Conservation (phyloP, 2,888 invertebrate species). For the Brachynemurus nebulosus region DNA sequence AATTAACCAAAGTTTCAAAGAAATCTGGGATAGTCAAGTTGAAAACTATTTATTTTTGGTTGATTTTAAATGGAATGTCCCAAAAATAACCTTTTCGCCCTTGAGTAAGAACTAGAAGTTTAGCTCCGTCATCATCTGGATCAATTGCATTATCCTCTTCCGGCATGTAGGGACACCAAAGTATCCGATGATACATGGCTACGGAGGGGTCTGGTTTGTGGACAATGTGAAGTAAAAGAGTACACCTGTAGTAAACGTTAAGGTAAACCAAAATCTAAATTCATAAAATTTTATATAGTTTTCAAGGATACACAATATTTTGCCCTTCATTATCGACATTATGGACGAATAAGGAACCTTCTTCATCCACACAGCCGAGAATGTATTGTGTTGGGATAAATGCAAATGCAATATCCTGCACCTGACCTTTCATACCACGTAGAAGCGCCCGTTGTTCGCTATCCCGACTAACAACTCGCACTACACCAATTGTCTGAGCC, state of each 20-base stretch:
- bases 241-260: constrained; percentile 33
- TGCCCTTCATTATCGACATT: constrained; percentile 47
- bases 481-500: constrained; percentile 48
- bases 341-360: constrained; percentile 71
- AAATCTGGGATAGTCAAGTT: too few species aligned
- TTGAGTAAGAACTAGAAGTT: constrained; percentile 68
- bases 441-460: constrained; percentile 63
- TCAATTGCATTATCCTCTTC: constrained; percentile 46
- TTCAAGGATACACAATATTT: constrained; percentile 39
- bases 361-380: constrained; percentile 76
- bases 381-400: constrained; percentile 63
- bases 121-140: constrained; percentile 50
- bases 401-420: constrained; percentile 87
- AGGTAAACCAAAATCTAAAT: constrained; percentile 7
- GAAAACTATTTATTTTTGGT: too few species aligned
- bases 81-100: constrained; percentile 42
- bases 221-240: constrained; percentile 43
- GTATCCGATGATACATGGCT: constrained; percentile 50
- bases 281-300: constrained; percentile 4
- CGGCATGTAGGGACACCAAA: constrained; percentile 90
- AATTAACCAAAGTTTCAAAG: too few species aligned
- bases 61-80: too few species aligned
- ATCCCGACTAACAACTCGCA: constrained; percentile 69
- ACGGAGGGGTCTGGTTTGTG: constrained; percentile 29
- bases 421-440: constrained; percentile 74